Conservation (phyloP, 2,797 vertebrate species). For the Corythornis leucogaster region DNA sequence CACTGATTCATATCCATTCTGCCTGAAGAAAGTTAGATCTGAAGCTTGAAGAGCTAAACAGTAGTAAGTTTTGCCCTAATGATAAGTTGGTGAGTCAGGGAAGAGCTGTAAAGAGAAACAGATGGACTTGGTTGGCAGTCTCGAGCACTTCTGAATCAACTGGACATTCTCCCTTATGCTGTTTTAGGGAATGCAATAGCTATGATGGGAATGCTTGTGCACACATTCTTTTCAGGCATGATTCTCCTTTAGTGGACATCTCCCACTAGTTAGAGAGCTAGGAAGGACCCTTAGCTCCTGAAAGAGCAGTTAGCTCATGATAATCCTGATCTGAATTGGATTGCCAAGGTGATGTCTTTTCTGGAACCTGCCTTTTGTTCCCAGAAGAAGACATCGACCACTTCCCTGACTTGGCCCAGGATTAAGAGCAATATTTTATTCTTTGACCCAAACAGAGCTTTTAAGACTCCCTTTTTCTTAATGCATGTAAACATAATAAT, state of each 20-base stretch:
- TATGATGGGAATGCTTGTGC: background rate
- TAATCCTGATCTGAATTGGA: background rate
- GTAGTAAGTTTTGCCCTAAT: background rate
- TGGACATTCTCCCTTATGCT: background rate
- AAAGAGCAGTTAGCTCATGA: background rate
- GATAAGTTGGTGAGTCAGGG: background rate
- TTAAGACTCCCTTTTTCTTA: background rate
- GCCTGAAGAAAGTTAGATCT: background rate
- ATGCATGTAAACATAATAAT: background rate
- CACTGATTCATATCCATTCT: too few relatives aligned
- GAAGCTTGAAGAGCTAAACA: background rate
- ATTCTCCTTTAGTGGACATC: background rate
- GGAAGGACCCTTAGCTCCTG: background rate
- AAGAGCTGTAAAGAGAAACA: background rate
- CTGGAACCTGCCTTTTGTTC: background rate
- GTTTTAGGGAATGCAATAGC: background rate
- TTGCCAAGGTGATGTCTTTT: background rate
- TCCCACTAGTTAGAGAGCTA: background rate
- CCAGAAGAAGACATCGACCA: rapidly evolving
- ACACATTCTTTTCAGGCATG: background rate
- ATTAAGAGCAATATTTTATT: background rate
- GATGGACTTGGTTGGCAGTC: background rate
- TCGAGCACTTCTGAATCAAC: background rate
- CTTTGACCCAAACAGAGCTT: background rate
- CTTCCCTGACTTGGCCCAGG: background rate